phyloP scores from a whole-genome alignment of 2,888 invertebrate species.

The Nudaria mundana region DNA sequence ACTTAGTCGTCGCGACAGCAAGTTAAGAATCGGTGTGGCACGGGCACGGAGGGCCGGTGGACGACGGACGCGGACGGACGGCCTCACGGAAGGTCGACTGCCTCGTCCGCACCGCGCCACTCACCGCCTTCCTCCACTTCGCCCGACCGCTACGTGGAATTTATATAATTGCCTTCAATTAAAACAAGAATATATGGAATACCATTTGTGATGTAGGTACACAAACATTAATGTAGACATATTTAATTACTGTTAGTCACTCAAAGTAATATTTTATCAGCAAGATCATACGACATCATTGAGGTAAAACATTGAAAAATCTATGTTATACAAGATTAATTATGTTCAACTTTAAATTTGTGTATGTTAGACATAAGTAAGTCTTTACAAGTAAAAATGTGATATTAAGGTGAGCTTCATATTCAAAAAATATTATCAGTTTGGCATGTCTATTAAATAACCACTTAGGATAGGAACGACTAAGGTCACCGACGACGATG shows the following conservation, averaged over 20 bases:
- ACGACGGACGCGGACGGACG: slow-evolving; percentile 53
- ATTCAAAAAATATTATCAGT: slow-evolving; percentile 23
- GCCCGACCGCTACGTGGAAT: slow-evolving; percentile 73
- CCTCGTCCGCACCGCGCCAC: slow-evolving; percentile 44
- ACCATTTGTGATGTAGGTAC: slow-evolving; percentile 50
- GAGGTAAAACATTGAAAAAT: too few species aligned
- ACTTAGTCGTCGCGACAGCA: slow-evolving; percentile 30
- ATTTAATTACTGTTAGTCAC: slow-evolving; percentile 30
- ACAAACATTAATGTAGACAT: slow-evolving; percentile 33
- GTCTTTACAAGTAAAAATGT: slow-evolving; percentile 11
- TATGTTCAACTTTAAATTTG: too few species aligned
- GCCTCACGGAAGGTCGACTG: slow-evolving; percentile 79
- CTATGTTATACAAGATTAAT: too few species aligned
- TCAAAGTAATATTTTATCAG: slow-evolving; percentile 29
- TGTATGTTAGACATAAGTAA: slow-evolving; percentile 15
- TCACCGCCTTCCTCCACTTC: slow-evolving; percentile 31
- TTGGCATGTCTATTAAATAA: slow-evolving; percentile 38
- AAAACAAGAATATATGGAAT: slow-evolving; percentile 64
- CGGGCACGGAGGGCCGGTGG: slow-evolving; percentile 56
- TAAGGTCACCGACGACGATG: slow-evolving; percentile 54
- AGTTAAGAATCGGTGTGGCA: slow-evolving; percentile 65
- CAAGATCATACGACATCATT: slow-evolving; percentile 31
- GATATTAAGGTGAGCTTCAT: slow-evolving; percentile 15
- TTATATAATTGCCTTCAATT: slow-evolving; percentile 77
- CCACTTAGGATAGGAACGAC: slow-evolving; percentile 42